Conservation (phyloP, 2,888 invertebrate species). For the Cabera pusaria region DNA sequence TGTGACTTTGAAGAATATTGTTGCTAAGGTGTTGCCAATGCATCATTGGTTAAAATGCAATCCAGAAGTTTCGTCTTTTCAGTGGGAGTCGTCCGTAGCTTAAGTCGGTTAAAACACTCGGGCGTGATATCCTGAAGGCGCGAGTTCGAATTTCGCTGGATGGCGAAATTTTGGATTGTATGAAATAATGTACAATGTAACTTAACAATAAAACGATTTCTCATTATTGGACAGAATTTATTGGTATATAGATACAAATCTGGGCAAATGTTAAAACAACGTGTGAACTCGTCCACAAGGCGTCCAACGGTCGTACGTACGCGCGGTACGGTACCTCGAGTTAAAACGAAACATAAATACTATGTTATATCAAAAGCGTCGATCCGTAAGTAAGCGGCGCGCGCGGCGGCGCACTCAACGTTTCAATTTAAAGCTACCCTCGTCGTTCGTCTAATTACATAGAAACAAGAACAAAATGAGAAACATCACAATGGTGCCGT, state of each 20-base stretch:
- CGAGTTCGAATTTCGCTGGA: too few relatives aligned
- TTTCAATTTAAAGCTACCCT: conserved; percentile 65
- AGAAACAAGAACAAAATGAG: conserved; percentile 49
- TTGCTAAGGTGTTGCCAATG: too few relatives aligned
- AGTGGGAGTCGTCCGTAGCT: too few relatives aligned
- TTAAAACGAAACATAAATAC: conserved; percentile 79
- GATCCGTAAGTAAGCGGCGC: conserved; percentile 58
- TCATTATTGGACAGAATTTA: conserved; percentile 56
- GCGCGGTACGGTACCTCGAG: conserved; percentile 37
- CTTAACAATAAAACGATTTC: conserved; percentile 49
- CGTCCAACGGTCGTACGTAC: too few relatives aligned
- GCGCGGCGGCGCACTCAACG: conserved; percentile 49
- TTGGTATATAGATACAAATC: conserved; percentile 74
- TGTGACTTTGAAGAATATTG: conserved; percentile 20
- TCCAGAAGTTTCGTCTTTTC: too few relatives aligned
- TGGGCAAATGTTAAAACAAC: conserved; percentile 63
- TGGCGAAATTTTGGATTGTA: too few relatives aligned
- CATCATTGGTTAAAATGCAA: too few relatives aligned
- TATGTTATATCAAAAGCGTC: conserved; percentile 75
- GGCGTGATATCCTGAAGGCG: too few relatives aligned
- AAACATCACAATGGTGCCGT: conserved; percentile 55
- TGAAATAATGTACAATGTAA: too few relatives aligned
- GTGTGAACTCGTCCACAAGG: conserved; percentile 46
- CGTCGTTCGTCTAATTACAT: conserved; percentile 48
- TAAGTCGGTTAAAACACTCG: too few relatives aligned